Conservation (phyloP, 1,140 invertebrate genomes). For the Pseudoatta argentina region DNA sequence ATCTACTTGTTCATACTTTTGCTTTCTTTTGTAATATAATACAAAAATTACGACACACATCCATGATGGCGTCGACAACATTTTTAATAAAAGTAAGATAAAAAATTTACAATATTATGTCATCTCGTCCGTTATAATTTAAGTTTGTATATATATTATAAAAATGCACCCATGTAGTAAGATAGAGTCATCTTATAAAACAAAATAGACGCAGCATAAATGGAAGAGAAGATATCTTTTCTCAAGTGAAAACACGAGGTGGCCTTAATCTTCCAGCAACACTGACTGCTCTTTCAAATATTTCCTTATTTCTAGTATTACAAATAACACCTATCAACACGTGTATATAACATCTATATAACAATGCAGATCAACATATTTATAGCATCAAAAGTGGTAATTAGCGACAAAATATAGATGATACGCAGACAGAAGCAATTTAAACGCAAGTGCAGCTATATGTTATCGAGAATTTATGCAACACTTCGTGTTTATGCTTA, state of each 20-base stretch:
- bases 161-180: constrained; percentile 13
- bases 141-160: constrained; percentile 12
- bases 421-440: not conserved
- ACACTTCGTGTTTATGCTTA: constrained; percentile 4
- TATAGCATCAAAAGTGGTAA: not conserved
- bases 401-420: constrained; percentile 18
- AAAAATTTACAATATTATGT: constrained; percentile 26
- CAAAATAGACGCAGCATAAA: constrained; percentile 22
- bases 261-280: not conserved
- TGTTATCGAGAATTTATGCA: constrained; percentile 53
- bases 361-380: not conserved
- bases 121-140: constrained; percentile 2
- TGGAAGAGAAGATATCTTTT: constrained; percentile 29
- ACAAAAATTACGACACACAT: constrained; percentile 20
- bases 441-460: not conserved
- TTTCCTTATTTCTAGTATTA: not conserved
- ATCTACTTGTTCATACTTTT: constrained; percentile 1
- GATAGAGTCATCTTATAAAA: not conserved
- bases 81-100: constrained; percentile 48
- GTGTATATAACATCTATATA: not conserved
- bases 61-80: not conserved
- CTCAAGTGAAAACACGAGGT: not conserved
- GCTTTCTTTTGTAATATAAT: constrained; percentile 18
- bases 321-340: not conserved
- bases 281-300: constrained; percentile 7